Conservation (phyloP, 2,888 invertebrate genomes). For the Caenorhabditis angaria region DNA sequence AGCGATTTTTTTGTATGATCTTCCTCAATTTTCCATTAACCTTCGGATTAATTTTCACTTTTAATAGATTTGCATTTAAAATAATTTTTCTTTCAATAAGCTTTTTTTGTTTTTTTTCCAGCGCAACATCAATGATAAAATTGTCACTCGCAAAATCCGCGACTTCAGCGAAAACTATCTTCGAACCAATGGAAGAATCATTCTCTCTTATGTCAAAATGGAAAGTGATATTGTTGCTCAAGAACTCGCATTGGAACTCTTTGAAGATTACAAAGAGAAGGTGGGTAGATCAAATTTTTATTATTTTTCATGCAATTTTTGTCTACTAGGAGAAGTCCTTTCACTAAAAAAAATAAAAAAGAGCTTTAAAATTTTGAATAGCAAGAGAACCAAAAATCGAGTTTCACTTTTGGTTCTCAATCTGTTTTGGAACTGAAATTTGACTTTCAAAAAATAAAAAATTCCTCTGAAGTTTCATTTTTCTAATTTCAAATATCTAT, state of each 20-base stretch:
- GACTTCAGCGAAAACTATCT: slow-evolving; percentile 17
- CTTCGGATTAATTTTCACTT: neutral
- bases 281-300: slow-evolving; percentile 12
- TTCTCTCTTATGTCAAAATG: slow-evolving; percentile 21
- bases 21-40: neutral
- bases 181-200: slow-evolving; percentile 19
- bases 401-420: too few relatives aligned
- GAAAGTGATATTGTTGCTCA: slow-evolving; percentile 31
- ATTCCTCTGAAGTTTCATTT: too few relatives aligned
- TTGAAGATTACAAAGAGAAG: slow-evolving; percentile 11
- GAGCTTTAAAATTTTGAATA: too few relatives aligned
- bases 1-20: neutral
- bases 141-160: slow-evolving; percentile 5
- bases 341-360: too few relatives aligned
- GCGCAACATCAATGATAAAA: neutral
- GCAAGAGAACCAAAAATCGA: too few relatives aligned
- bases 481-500: too few relatives aligned
- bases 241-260: slow-evolving; percentile 19
- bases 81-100: neutral
- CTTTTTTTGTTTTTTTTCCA: neutral
- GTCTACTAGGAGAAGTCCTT: too few relatives aligned
- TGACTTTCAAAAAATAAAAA: too few relatives aligned
- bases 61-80: too few relatives aligned
- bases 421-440: too few relatives aligned
- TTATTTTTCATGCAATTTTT: too few relatives aligned